Percentiles rank a stretch among this genome's conserved stretches.
Evolutionary conservation across 2,113 vertebrate species (phyloP).

Genomic region (Callospermophilus lateralis): DNA sequence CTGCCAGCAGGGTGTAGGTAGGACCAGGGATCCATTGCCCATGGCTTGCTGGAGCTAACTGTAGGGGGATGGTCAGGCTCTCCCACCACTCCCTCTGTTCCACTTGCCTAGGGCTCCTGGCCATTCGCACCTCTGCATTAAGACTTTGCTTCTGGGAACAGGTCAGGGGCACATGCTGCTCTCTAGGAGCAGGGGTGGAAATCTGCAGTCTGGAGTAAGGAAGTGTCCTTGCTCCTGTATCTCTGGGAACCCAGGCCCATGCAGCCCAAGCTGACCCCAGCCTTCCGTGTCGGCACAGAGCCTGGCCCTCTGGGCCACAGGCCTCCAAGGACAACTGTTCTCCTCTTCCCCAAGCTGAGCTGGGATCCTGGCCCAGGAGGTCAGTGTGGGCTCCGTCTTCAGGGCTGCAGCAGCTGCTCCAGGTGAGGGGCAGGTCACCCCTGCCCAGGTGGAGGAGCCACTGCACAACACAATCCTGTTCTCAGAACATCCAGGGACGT

Average conservation of each 20-base stretch:
- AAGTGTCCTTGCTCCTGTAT: too few relatives aligned
- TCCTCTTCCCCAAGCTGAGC: neutral
- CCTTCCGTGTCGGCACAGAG: fast-evolving
- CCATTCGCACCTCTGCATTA: fast-evolving
- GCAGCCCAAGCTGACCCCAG: too few relatives aligned
- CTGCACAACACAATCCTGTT: too few relatives aligned
- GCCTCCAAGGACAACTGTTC: neutral
- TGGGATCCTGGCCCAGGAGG: neutral
- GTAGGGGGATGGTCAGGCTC: too few relatives aligned
- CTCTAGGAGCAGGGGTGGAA: neutral
- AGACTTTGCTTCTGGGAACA: neutral
- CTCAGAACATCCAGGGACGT: too few relatives aligned
- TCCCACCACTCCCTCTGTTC: too few relatives aligned
- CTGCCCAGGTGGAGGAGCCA: too few relatives aligned
- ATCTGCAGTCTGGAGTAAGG: neutral
- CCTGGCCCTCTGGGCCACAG: neutral
- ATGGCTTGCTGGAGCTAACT: neutral
- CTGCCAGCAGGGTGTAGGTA: neutral
- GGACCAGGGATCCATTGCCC: neutral
- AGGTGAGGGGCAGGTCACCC: too few relatives aligned
- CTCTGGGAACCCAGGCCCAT: neutral
- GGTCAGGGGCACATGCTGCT: neutral
- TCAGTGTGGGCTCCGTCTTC: too few relatives aligned
- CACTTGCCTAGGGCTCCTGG: too few relatives aligned
- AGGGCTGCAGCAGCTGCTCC: neutral